Evolutionary conservation across 2,797 vertebrate species (phyloP).

Genomic region (Heliangelus exortis): DNA sequence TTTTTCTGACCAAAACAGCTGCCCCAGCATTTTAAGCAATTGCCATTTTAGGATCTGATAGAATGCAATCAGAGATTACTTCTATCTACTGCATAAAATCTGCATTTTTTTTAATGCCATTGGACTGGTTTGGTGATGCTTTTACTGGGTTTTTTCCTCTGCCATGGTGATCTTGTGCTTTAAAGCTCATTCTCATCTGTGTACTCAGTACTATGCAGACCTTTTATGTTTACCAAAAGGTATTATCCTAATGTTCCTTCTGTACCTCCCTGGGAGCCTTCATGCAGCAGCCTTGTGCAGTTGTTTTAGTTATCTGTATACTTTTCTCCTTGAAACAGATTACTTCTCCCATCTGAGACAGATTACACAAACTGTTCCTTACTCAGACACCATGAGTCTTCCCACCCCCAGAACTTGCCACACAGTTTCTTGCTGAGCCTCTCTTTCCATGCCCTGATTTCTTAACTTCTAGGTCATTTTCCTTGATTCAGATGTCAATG

Average conservation of each 20-base stretch:
- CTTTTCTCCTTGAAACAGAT: slow-evolving; percentile 33
- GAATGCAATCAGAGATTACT: neutral
- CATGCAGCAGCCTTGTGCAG: neutral
- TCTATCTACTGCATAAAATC: neutral
- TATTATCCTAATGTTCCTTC: neutral
- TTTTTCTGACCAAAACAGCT: neutral
- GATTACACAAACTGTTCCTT: slow-evolving; percentile 63
- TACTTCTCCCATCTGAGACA: slow-evolving; percentile 51
- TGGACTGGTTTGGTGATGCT: neutral
- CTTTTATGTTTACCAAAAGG: neutral
- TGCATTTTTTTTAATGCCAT: neutral
- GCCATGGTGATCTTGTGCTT: neutral
- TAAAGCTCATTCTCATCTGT: neutral
- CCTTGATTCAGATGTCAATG: slow-evolving; percentile 28
- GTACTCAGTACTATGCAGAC: neutral
- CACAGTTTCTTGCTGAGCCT: slow-evolving; percentile 30
- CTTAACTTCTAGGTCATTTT: slow-evolving; percentile 35
- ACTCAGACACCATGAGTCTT: slow-evolving; percentile 49
- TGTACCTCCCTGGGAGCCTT: neutral
- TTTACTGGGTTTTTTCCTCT: neutral
- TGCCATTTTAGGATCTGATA: neutral
- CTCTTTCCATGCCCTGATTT: slow-evolving; percentile 32
- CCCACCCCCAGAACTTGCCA: slow-evolving; percentile 41
- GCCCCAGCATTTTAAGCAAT: neutral
- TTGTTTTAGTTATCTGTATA: slow-evolving; percentile 34